Base-by-base conservation (phyloP, 2,797 vertebrate species). In the Clamator glandarius region DNA sequence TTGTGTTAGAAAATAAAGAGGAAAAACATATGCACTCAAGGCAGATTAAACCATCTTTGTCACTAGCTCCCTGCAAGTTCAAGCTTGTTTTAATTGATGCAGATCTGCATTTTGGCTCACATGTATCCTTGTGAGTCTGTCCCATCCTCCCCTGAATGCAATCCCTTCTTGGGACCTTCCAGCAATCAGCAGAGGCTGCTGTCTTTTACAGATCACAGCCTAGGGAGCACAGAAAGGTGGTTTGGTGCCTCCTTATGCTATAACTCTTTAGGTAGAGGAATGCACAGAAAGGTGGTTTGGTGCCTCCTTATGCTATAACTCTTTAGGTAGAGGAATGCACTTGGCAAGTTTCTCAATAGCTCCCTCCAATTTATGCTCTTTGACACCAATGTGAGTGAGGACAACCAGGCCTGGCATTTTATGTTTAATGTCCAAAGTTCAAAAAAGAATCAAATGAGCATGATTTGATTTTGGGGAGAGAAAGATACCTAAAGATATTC, bases 401-500 rank as follows among this genome's bases (percentile, higher is more conserved):
- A 77, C 36, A 87, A 74, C 11, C 18, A 64, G 54, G 25, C 28
- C 16, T 25, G 6, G 20, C 35, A 28, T 80, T 75, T 68, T 33
- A 18, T 5, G 4, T 83, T 81, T 87, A 51, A 83, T 84, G 75
- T 66, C n/a, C 46, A 41, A 41, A 68, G 35, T 77, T 87, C 81
- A 81, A 93, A 93, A 93, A 76, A 50, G 35, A 93, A 89, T 75
- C 68, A 81, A 92, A 89, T n/a, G 36, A 89, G 26, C 5, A 2
- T 11, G 10, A 87, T 15, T 66, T 62, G 39, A 39, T 39, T 29
- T 28, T 2, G 5, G 7, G 7, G 5, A 15, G 11, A 44, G 52
- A 15, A 42, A 33, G 15, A 59, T 18, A 36, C 92, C 91, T 67
- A 39, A 39, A 39, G 39, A 39, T 12, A 39, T 59, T 25, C 50